Percentiles rank a stretch among this genome's conserved stretches.
These are phyloP conservation scores for Montifringilla adamsi DNA, from an alignment of 2,113 vertebrate genomes.

Conservation along the genomic window DNA sequence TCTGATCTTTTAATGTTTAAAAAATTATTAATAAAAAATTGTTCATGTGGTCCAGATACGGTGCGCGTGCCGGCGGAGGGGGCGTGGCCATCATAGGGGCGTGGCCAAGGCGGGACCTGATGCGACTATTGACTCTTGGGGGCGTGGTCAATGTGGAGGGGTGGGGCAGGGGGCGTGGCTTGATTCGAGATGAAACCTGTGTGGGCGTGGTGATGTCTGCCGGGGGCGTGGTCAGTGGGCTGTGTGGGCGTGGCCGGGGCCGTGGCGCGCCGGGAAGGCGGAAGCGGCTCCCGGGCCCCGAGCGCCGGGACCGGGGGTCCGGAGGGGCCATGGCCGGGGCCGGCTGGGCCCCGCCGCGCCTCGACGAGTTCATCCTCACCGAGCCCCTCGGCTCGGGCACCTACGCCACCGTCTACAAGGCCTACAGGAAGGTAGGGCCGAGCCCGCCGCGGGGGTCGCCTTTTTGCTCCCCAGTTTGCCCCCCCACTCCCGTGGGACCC, in stretches of 20 bases:
- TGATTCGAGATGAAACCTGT: rapidly evolving
- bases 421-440: slow-evolving; percentile 88
- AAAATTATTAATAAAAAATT: not conserved
- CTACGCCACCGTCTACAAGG: slow-evolving; percentile 95
- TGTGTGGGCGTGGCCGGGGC: rapidly evolving
- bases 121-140: rapidly evolving
- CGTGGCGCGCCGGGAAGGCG: not conserved
- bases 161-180: rapidly evolving
- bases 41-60: not conserved
- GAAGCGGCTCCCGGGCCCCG: not conserved
- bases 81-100: rapidly evolving
- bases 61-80: not conserved
- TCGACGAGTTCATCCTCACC: slow-evolving; percentile 89
- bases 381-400: slow-evolving; percentile 91
- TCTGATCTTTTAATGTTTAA: not conserved
- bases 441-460: not conserved
- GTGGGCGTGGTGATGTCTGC: rapidly evolving
- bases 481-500: rapidly evolving
- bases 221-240: not conserved
- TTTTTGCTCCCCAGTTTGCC: rapidly evolving
- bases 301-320: not conserved
- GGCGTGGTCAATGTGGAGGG: rapidly evolving
- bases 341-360: slow-evolving; percentile 85
- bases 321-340: not conserved
- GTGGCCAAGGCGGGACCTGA: rapidly evolving